These are phyloP conservation scores for Serilophus lunatus DNA, from an alignment of 2,113 vertebrate genomes.

Conservation along the genomic window DNA sequence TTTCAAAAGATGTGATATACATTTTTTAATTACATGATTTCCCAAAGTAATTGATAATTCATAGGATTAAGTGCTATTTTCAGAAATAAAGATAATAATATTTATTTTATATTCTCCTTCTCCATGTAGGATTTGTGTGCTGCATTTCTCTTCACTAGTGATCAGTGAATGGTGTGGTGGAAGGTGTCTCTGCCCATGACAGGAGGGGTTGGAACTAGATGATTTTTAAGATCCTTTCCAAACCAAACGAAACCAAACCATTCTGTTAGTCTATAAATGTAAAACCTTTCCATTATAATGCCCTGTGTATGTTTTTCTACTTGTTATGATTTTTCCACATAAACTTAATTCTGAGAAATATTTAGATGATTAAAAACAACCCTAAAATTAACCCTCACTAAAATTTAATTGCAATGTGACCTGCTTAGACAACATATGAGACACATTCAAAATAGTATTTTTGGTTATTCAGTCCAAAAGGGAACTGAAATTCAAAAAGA, in stretches of 20 bases:
- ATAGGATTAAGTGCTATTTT: neutral
- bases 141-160: neutral
- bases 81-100: neutral
- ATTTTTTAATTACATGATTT: neutral
- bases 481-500: neutral
- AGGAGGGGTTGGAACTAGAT: neutral
- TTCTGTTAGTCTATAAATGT: neutral
- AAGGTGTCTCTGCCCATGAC: too few species aligned
- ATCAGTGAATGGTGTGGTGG: neutral
- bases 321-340: neutral
- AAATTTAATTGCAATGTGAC: neutral
- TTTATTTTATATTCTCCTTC: neutral
- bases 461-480: neutral
- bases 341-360: neutral
- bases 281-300: neutral
- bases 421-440: neutral
- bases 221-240: neutral
- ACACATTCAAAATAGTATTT: neutral
- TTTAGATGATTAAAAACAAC: neutral
- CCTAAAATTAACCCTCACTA: neutral
- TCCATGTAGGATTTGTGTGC: fast-evolving
- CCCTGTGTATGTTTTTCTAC: neutral
- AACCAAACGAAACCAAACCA: neutral
- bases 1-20: neutral
- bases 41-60: neutral